A percentile compares a stretch with the other conserved stretches of the same genome.
These are phyloP conservation scores for Drosophila hydei DNA, from an alignment of 1,140 invertebrate species.

Conservation along the genomic window DNA sequence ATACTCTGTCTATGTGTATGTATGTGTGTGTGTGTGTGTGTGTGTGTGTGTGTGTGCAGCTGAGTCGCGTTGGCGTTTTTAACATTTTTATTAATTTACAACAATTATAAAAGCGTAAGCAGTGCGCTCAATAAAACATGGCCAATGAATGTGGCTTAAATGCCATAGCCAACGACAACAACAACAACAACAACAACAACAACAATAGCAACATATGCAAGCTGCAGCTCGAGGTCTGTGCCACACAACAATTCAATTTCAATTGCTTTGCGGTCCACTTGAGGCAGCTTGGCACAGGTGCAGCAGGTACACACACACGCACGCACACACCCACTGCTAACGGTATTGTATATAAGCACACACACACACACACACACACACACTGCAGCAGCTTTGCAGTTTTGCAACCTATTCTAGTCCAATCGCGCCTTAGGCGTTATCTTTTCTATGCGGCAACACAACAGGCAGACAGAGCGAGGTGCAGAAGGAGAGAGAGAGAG, in stretches of 20 bases:
- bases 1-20: constrained; percentile 24
- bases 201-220: constrained; percentile 6
- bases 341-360: constrained; percentile 76
- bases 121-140: constrained; percentile 76
- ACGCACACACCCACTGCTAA: constrained; percentile 54
- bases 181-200: constrained; percentile 52
- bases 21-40: neutral
- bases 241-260: constrained; percentile 80
- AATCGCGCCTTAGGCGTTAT: constrained; percentile 66
- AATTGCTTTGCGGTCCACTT: constrained; percentile 80
- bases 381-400: constrained; percentile 71
- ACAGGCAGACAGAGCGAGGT: constrained; percentile 7
- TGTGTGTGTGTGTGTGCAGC: constrained; percentile 24
- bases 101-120: constrained; percentile 77
- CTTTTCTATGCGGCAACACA: constrained; percentile 74
- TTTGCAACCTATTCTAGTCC: constrained; percentile 81
- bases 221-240: constrained; percentile 52
- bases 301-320: constrained; percentile 49
- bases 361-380: constrained; percentile 23
- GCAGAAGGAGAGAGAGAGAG: neutral
- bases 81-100: constrained; percentile 73
- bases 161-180: constrained; percentile 32
- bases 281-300: constrained; percentile 55
- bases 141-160: constrained; percentile 64
- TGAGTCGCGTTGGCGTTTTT: constrained; percentile 26